Evolutionary conservation across 2,797 vertebrate genomes (phyloP).

Genomic region (Agapornis canus): DNA sequence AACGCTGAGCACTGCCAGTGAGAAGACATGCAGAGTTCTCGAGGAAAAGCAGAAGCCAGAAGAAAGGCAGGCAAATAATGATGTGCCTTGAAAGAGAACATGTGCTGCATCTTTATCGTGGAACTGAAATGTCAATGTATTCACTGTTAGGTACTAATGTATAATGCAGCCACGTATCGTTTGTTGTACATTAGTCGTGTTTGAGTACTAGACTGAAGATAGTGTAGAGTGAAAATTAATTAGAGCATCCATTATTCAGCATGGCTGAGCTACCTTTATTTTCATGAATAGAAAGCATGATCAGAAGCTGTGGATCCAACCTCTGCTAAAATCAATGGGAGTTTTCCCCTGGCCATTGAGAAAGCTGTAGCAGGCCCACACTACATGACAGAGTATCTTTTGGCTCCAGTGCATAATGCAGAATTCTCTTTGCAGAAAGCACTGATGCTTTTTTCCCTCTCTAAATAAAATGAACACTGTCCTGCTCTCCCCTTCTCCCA

Average conservation of each 20-base stretch:
- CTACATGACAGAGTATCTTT: neutral
- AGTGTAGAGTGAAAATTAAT: slow-evolving; percentile 38
- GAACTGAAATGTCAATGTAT: slow-evolving; percentile 52
- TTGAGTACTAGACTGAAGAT: slow-evolving; percentile 30
- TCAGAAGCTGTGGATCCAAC: neutral
- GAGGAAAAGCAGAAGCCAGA: neutral
- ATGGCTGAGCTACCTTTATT: neutral
- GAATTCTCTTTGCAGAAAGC: neutral
- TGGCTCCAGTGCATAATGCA: neutral
- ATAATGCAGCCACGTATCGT: neutral
- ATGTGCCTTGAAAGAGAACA: neutral
- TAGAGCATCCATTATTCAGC: slow-evolving; percentile 42
- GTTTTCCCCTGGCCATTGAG: neutral
- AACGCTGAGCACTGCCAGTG: neutral
- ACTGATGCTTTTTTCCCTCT: neutral
- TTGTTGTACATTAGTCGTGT: slow-evolving; percentile 51
- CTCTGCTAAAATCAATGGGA: neutral
- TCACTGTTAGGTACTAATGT: slow-evolving; percentile 24
- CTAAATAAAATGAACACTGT: neutral
- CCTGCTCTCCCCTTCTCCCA: neutral
- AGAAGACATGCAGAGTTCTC: neutral
- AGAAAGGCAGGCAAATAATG: slow-evolving; percentile 8
- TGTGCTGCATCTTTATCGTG: neutral
- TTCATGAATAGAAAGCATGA: neutral
- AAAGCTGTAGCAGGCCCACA: neutral